Evolutionary conservation across 1,140 invertebrate genomes (phyloP), one percentile per base, ranked within the genome.

Genomic region (Drosophila pseudoananassae): DNA sequence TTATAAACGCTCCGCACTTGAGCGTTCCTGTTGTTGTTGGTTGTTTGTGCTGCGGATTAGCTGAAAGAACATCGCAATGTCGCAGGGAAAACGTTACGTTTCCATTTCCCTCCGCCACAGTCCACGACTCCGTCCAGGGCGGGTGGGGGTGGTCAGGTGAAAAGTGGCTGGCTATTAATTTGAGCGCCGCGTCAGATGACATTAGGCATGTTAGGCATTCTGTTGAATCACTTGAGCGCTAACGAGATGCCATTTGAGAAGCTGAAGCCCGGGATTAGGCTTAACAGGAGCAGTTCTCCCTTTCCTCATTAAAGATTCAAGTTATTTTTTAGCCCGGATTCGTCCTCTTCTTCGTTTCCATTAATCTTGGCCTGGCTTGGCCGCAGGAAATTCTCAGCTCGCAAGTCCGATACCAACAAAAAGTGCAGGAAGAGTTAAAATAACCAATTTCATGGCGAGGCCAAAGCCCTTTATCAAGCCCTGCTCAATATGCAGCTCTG

Each of bases 81-180:
- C 50, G 49, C 60, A 15, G 63, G 40, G 20, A 69, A 66, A 69
- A 55, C 43, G 82, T 76, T 71, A 88, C 82, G 54, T 78, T 78
- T 78, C 68, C 82, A 85, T 87, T 81, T 87, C 15, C 14, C 40
- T 4, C 15, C 5, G 6, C 15, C 17, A n/a, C 7, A 2, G 43
- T 47, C 12, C 14, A 56, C 25, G 25, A 27, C 45, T 20, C 46
- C 27, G 38, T 23, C 10, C 9, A 33, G 31, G 56, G 40, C 12
- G 45, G 47, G 64, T 6, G 7, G 43, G 52, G 64, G 33, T 78
- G 83, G 82, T 82, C 82, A 87, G 82, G 82, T 87, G 82, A 87
- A 88, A 87, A 87, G 82, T 87, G 78, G 76, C 66, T 75, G 78
- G 82, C 82, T 88, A 87, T 87, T 87, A 87, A 88, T 87, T 88